Evolutionary conservation across 2,797 vertebrate species (phyloP).

Genomic region (Megalops cyprinoides): DNA sequence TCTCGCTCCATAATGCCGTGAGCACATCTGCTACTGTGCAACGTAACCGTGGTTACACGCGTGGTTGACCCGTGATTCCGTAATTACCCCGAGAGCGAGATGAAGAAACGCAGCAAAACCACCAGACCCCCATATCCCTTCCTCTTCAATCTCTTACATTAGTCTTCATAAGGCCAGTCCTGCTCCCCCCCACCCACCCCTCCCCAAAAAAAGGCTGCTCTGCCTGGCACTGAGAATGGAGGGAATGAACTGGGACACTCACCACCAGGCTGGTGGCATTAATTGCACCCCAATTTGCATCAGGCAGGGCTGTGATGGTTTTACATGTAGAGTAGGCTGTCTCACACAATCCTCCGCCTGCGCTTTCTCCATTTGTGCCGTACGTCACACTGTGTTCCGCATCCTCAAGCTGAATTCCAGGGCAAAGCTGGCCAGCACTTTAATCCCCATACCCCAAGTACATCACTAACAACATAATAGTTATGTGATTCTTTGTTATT

Average conservation of each 20-base stretch:
- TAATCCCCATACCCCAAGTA: too few relatives aligned
- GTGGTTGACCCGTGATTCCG: constrained; percentile 81
- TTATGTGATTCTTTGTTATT: too few relatives aligned
- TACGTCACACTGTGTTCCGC: background rate
- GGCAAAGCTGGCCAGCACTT: too few relatives aligned
- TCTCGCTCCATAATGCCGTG: constrained; percentile 72
- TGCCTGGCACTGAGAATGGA: background rate
- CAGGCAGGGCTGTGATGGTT: background rate
- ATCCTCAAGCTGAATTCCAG: too few relatives aligned
- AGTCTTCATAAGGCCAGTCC: background rate
- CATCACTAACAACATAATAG: too few relatives aligned
- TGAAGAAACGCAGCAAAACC: constrained; percentile 74
- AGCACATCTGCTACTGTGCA: constrained; percentile 85
- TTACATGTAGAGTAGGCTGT: background rate
- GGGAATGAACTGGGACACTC: background rate
- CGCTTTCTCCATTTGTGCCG: background rate
- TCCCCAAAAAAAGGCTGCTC: constrained; percentile 35
- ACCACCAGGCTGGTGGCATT: background rate
- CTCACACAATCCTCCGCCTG: background rate
- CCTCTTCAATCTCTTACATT: constrained; percentile 6
- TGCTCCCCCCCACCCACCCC: constrained; percentile 34
- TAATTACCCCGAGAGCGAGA: constrained; percentile 79
- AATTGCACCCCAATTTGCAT: too few relatives aligned
- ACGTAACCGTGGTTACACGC: constrained; percentile 80
- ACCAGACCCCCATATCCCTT: constrained; percentile 65